Evolutionary conservation across 2,113 vertebrate genomes (phyloP), one percentile per base, ranked within the genome.

Genomic region (Pangasianodon hypophthalmus): DNA sequence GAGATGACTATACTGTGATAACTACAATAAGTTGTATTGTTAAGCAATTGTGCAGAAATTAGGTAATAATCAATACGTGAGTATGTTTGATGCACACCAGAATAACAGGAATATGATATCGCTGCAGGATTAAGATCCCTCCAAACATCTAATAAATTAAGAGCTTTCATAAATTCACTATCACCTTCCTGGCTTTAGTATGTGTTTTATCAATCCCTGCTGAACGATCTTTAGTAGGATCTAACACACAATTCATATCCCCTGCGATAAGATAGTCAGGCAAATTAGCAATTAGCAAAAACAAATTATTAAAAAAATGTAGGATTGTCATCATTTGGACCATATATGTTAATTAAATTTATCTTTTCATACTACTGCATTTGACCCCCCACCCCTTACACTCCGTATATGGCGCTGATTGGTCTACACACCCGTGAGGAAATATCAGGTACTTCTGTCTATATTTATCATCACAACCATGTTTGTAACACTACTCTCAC

Each of bases 1-100:
- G 86, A 90, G 26, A 87, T 81, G 29, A 62, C 86, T 26, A 56
- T 77, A 62, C n/a, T n/a, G n/a, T n/a, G n/a, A n/a, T 91, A 88
- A 1, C 32, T 75, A 79, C 58, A 84, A 6, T 86, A n/a, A 3
- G 75, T 9, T 50, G 87, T 87, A 82, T 91, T 91, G 21, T 4
- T 83, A 14, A 69, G 24, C 79, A 87, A 41, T 84, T 48, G 29
- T 75, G 84, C 37, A 6, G 83, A 88, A 37, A 91, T 41, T 32
- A 86, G 37, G 88, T 88, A 88, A 52, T 85, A 88, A 24, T 88
- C 87, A 69, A 86, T 88, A 10, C 37, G 50, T 29, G 58, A 90
- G n/a, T 85, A 41, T 1, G 64, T 86, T 71, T 73, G 54, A 54
- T 69, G 52, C 6, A n/a, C 52, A 21, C 62, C 71, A 14, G 90